These are phyloP conservation scores for Drosophila baimaii DNA, from an alignment of 1,140 invertebrate genomes.

Conservation along the genomic window DNA sequence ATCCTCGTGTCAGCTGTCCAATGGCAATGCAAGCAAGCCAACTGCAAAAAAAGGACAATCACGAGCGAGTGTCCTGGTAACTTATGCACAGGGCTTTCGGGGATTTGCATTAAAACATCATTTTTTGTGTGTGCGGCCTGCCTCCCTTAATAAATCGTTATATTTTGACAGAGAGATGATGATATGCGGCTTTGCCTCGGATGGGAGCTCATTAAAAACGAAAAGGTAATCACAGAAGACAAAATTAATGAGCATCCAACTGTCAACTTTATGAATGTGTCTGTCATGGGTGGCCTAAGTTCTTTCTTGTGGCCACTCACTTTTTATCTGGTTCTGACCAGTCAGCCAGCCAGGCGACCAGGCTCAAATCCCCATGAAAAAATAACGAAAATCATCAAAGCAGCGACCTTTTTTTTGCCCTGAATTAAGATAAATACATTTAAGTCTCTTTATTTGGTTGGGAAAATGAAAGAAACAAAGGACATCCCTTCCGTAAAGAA, in stretches of 20 bases:
- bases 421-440: slow-evolving; percentile 32
- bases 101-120: slow-evolving; percentile 56
- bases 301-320: slow-evolving; percentile 28
- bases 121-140: slow-evolving; percentile 34
- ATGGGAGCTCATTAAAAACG: slow-evolving; percentile 41
- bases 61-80: slow-evolving; percentile 23
- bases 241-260: slow-evolving; percentile 51
- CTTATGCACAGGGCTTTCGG: slow-evolving; percentile 10
- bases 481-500: slow-evolving; percentile 8
- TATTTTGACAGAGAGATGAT: slow-evolving; percentile 32
- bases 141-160: slow-evolving; percentile 25
- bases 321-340: slow-evolving; percentile 32
- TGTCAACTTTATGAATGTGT: slow-evolving; percentile 49
- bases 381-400: slow-evolving; percentile 59
- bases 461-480: slow-evolving; percentile 14
- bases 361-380: slow-evolving; percentile 15
- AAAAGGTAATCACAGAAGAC: slow-evolving; percentile 45
- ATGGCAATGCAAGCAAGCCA: slow-evolving; percentile 19
- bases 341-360: not conserved
- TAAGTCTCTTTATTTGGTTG: slow-evolving; percentile 10
- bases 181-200: slow-evolving; percentile 40
- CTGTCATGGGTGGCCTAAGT: slow-evolving; percentile 28
- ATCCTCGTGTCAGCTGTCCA: slow-evolving; percentile 21
- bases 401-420: slow-evolving; percentile 21
- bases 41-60: slow-evolving; percentile 49